phyloP scores from a whole-genome alignment of 2,797 vertebrate genomes.

The Selene dorsalis region DNA sequence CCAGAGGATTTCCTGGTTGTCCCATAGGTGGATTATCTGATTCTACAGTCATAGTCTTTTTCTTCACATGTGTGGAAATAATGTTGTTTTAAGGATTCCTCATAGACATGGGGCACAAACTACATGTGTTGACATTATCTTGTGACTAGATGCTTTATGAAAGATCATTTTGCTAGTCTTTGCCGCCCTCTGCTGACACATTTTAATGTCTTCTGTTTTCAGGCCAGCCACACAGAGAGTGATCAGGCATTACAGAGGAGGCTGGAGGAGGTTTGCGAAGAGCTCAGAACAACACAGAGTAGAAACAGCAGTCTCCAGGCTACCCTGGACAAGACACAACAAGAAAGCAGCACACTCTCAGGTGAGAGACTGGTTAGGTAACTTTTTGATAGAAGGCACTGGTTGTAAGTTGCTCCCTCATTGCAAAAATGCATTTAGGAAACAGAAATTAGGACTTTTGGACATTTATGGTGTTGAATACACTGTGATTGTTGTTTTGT shows the following conservation, averaged over 20 bases:
- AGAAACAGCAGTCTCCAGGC: slow-evolving; percentile 85
- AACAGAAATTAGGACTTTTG: neutral
- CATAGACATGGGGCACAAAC: neutral
- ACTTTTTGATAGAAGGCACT: no score
- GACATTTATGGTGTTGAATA: neutral
- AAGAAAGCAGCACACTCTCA: slow-evolving; percentile 83
- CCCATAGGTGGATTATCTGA: neutral
- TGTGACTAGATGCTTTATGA: neutral
- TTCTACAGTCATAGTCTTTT: neutral
- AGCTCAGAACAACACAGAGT: slow-evolving; percentile 88
- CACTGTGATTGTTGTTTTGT: neutral
- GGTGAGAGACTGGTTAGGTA: slow-evolving; percentile 80
- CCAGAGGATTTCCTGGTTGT: neutral
- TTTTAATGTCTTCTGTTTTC: slow-evolving; percentile 30
- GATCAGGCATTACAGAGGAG: slow-evolving; percentile 89
- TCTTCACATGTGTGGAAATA: neutral
- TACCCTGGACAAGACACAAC: slow-evolving; percentile 86
- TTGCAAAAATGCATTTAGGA: neutral
- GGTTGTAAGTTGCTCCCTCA: neutral
- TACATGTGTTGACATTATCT: neutral
- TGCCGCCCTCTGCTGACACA: slow-evolving; percentile 68
- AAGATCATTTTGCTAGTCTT: neutral
- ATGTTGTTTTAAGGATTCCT: neutral
- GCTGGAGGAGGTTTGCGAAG: slow-evolving; percentile 90
- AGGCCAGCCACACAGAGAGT: slow-evolving; percentile 87